Conservation (phyloP, 2,797 vertebrate genomes). For the Cheirogaleus major region DNA sequence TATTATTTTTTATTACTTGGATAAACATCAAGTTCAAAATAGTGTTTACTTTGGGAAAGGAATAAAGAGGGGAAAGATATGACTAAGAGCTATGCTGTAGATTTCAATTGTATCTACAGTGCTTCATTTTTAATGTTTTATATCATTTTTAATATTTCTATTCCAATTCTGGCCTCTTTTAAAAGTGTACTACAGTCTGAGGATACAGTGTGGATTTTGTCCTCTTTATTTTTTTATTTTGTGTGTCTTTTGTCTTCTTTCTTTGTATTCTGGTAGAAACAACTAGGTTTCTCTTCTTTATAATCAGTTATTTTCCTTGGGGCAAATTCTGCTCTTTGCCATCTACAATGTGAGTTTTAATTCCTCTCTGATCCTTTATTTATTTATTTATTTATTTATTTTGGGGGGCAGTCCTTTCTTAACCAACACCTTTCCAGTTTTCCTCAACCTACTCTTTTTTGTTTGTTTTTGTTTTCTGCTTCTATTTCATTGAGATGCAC, state of each 20-base stretch:
- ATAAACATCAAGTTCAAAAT: background rate
- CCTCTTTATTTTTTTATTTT: background rate
- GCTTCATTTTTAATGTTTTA: background rate
- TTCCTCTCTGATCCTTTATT: background rate
- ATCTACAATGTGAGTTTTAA: background rate
- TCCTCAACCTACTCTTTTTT: background rate
- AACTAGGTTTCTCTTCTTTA: background rate
- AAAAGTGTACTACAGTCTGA: background rate
- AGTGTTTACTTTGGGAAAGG: background rate
- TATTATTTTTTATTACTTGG: background rate
- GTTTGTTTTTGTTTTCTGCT: background rate
- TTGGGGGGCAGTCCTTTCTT: background rate
- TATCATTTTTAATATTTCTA: background rate
- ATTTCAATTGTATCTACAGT: background rate
- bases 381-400: background rate
- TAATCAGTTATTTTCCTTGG: background rate
- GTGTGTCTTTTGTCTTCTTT: background rate
- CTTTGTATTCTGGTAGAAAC: background rate
- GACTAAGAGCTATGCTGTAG: background rate
- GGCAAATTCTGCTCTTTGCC: background rate
- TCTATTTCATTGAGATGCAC: background rate
- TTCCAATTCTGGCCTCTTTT: background rate
- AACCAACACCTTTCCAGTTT: background rate
- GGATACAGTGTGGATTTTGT: background rate
- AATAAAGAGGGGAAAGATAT: background rate